phyloP scores from a whole-genome alignment of 2,113 vertebrate species.

The Scatophagus argus region DNA sequence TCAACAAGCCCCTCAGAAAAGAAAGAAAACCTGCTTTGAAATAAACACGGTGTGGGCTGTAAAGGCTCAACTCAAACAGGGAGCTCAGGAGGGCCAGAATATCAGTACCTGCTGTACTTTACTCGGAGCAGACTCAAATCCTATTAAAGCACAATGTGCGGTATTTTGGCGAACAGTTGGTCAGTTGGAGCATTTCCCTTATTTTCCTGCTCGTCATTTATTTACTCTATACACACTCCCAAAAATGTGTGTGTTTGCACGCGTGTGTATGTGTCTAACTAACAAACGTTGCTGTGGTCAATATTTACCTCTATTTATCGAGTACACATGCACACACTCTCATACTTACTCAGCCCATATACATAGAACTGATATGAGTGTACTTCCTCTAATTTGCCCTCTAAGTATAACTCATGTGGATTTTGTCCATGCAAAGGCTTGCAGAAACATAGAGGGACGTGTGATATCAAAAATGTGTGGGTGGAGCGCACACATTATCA shows the following conservation, averaged over 20 bases:
- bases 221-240: too few species aligned
- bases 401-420: neutral
- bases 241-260: too few species aligned
- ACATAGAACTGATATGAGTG: neutral
- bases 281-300: neutral
- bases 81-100: neutral
- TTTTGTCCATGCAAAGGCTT: slow-evolving; percentile 34
- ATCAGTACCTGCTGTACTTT: neutral
- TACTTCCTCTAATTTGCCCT: neutral
- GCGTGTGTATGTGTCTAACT: too few species aligned
- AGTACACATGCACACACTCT: neutral
- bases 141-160: neutral
- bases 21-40: slow-evolving; percentile 29
- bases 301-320: neutral
- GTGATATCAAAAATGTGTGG: neutral
- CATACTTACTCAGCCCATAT: neutral
- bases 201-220: too few species aligned
- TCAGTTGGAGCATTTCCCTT: too few species aligned
- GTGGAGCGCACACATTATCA: neutral
- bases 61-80: neutral
- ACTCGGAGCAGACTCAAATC: neutral
- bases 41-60: slow-evolving; percentile 1
- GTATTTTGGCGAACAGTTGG: too few species aligned
- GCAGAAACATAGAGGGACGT: neutral
- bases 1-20: slow-evolving; percentile 50